phyloP scores from a whole-genome alignment of 2,888 invertebrate species.

The Horisme vitalbata region DNA sequence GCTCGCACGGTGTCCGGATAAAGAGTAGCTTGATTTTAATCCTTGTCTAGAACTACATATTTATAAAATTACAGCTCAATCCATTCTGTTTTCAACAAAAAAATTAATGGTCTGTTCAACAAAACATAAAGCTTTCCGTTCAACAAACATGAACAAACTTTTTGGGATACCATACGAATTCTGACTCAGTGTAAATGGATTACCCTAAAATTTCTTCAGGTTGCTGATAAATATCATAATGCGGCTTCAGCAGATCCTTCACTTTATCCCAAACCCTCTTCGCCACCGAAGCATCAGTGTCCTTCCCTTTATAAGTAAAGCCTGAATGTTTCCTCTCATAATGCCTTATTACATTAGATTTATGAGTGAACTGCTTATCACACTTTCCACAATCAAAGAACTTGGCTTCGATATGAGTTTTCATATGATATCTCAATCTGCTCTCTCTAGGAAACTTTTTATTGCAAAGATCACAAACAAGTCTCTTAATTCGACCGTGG shows the following conservation, averaged over 20 bases:
- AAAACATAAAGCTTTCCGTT: too few relatives aligned
- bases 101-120: too few relatives aligned
- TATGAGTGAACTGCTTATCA: constrained; percentile 59
- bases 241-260: constrained; percentile 34
- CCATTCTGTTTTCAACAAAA: too few relatives aligned
- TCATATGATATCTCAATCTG: constrained; percentile 62
- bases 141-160: too few relatives aligned
- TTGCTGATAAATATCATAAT: constrained; percentile 24
- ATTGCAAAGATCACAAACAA: constrained; percentile 58
- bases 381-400: constrained; percentile 57
- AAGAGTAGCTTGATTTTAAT: too few relatives aligned
- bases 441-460: constrained; percentile 63
- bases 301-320: constrained; percentile 43
- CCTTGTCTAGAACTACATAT: too few relatives aligned
- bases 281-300: constrained; percentile 61
- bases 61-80: too few relatives aligned
- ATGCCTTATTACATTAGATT: constrained; percentile 62
- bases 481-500: constrained; percentile 53
- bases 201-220: constrained; percentile 36
- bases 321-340: constrained; percentile 62
- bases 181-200: too few relatives aligned
- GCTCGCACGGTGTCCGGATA: too few relatives aligned
- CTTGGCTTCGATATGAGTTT: constrained; percentile 55
- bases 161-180: too few relatives aligned
- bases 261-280: constrained; percentile 53